Conservation (phyloP, 2,113 vertebrate genomes). For the Sinocyclocheilus maitianheensis region DNA sequence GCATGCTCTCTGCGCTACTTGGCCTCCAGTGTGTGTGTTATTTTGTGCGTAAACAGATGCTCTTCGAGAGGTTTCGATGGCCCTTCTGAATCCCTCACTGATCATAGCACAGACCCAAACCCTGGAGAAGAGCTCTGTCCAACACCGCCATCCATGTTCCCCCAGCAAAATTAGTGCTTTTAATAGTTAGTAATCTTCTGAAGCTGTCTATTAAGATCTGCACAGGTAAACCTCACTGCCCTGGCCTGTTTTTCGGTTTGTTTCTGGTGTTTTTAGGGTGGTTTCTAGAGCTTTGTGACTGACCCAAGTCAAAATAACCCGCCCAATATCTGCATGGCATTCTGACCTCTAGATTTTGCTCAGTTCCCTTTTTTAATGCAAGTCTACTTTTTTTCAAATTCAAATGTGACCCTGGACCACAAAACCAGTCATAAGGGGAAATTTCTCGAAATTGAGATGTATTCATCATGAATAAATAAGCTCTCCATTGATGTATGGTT, state of each 20-base stretch:
- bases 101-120: background rate
- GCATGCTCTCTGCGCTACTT: conserved; percentile 57
- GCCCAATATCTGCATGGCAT: background rate
- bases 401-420: no score
- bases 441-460: no score
- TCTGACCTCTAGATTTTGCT: background rate
- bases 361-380: background rate
- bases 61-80: conserved; percentile 65
- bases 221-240: background rate
- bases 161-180: background rate
- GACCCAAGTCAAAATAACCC: background rate
- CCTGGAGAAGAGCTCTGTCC: background rate
- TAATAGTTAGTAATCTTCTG: background rate
- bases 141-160: background rate
- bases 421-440: no score
- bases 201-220: background rate
- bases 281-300: background rate
- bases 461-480: no score
- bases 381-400: background rate
- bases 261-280: background rate
- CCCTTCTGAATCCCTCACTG: conserved; percentile 41
- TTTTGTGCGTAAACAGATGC: conserved; percentile 70
- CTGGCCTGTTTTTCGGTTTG: background rate
- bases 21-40: conserved; percentile 68
- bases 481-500: no score